Conservation (phyloP, 2,113 vertebrate species). For the Dipodomys ordii region DNA sequence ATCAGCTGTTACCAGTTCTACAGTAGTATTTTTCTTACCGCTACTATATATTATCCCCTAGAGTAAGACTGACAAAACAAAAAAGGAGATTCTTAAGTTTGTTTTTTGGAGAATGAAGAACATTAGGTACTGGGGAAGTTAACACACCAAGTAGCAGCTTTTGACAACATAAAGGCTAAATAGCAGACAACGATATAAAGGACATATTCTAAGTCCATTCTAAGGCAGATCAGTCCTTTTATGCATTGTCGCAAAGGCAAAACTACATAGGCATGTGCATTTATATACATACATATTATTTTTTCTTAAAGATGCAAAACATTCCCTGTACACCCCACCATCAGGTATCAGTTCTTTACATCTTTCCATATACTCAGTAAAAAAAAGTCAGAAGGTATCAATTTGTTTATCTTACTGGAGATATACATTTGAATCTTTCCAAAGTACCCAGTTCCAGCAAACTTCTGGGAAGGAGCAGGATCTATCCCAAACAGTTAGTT, state of each 20-base stretch:
- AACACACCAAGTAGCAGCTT: conserved; percentile 9
- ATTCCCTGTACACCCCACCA: neutral
- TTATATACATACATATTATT: neutral
- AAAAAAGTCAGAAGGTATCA: conserved; percentile 18
- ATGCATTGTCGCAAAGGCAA: conserved; percentile 21
- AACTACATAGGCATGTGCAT: conserved; percentile 3
- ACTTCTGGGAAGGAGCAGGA: conserved; percentile 38
- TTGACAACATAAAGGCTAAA: conserved; percentile 44
- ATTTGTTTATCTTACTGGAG: conserved; percentile 59
- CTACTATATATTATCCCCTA: neutral
- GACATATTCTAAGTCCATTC: conserved; percentile 5
- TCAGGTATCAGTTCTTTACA: conserved; percentile 38
- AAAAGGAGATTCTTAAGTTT: conserved; percentile 1
- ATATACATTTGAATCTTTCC: conserved; percentile 15
- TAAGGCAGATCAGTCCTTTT: conserved; percentile 11
- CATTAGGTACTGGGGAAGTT: neutral
- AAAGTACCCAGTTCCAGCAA: conserved; percentile 46
- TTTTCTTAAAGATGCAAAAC: conserved; percentile 52
- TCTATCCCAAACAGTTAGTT: conserved; percentile 50
- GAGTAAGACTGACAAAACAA: conserved; percentile 25
- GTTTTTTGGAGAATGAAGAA: conserved; percentile 37
- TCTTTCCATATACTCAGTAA: conserved; percentile 24
- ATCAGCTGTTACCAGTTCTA: neutral
- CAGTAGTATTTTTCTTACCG: neutral
- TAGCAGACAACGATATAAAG: neutral